Conservation (phyloP, 2,797 vertebrate species). For the Chelmon rostratus region DNA sequence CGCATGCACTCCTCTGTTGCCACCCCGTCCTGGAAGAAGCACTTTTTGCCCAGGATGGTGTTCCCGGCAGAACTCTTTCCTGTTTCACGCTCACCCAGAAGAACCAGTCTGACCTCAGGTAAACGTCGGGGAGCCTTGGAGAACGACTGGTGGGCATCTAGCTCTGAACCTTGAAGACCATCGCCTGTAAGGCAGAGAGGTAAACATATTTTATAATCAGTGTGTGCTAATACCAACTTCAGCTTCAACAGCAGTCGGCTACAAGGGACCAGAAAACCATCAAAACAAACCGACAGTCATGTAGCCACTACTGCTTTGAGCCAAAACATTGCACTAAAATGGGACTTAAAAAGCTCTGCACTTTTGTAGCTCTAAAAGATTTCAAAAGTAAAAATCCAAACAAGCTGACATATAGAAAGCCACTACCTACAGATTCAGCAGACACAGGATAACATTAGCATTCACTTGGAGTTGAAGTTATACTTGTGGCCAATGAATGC, state of each 20-base stretch:
- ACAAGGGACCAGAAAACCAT: not conserved
- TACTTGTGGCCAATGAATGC: too few species aligned
- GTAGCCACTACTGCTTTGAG: not conserved
- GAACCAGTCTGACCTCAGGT: conserved; percentile 80
- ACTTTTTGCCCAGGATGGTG: conserved; percentile 71
- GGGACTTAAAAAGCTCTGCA: not conserved
- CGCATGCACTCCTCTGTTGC: conserved; percentile 82
- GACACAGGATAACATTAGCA: not conserved
- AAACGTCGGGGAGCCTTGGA: conserved; percentile 77
- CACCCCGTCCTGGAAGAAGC: conserved; percentile 61
- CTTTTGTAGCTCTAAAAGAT: not conserved
- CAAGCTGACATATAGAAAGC: too few species aligned
- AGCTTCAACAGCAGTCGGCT: not conserved
- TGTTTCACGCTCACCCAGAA: conserved; percentile 85
- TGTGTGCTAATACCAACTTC: not conserved
- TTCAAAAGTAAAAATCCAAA: not conserved
- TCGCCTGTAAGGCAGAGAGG: conserved; percentile 64
- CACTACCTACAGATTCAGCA: not conserved
- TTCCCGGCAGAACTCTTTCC: conserved; percentile 86
- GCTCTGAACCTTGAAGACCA: conserved; percentile 66
- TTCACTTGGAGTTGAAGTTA: not conserved
- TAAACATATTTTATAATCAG: not conserved
- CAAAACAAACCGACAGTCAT: not conserved
- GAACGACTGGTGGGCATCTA: conserved; percentile 77
- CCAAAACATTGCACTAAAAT: not conserved